These are phyloP conservation scores for Plebejus argus DNA, from an alignment of 2,888 invertebrate genomes.

Conservation along the genomic window DNA sequence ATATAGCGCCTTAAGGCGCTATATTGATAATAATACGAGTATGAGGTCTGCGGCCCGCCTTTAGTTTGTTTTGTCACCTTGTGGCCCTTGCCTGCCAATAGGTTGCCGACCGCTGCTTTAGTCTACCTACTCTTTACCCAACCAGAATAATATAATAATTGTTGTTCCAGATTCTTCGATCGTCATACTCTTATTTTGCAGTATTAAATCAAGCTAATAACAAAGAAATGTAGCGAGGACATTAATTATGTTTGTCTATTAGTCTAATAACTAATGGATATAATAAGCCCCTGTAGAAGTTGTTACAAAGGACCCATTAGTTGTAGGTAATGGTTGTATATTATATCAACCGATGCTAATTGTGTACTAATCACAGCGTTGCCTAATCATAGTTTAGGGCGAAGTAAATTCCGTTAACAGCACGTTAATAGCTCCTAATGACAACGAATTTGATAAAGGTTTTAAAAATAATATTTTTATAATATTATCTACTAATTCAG, in stretches of 20 bases:
- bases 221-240: constrained; percentile 40
- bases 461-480: not conserved
- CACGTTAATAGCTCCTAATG: not conserved
- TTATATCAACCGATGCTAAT: not conserved
- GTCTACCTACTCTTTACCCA: too few relatives aligned
- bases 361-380: constrained; percentile 4
- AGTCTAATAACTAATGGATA: not conserved
- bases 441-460: not conserved
- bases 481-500: too few relatives aligned
- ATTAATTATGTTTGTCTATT: not conserved
- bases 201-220: constrained; percentile 64
- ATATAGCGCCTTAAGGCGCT: too few relatives aligned
- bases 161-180: constrained; percentile 65
- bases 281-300: not conserved
- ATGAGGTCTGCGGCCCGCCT: too few relatives aligned
- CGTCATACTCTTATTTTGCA: constrained; percentile 72
- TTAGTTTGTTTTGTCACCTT: too few relatives aligned
- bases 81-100: too few relatives aligned
- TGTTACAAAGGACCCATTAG: not conserved
- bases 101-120: too few relatives aligned
- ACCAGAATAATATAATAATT: constrained; percentile 40
- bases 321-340: not conserved
- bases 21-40: too few relatives aligned
- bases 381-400: constrained; percentile 2
- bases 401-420: not conserved